These are phyloP conservation scores for Limnephilus lunatus DNA, from an alignment of 2,888 invertebrate species.

Conservation along the genomic window DNA sequence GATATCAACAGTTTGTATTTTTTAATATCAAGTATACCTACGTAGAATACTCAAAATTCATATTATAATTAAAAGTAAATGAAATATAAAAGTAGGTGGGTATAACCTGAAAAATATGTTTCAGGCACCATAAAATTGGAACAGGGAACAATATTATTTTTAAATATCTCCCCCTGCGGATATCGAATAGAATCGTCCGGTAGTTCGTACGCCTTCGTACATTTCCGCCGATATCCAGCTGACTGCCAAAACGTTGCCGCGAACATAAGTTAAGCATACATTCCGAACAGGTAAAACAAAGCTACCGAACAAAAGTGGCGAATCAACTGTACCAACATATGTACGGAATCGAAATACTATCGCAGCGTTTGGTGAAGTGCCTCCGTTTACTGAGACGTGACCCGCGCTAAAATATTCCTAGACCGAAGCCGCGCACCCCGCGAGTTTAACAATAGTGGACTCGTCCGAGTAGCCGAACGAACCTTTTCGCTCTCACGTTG, in stretches of 20 bases:
- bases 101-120: background rate
- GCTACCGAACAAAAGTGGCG: background rate
- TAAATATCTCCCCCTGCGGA: slow-evolving; percentile 8
- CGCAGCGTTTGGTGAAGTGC: background rate
- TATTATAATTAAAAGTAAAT: background rate
- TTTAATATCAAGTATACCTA: too few species aligned
- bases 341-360: background rate
- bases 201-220: slow-evolving; percentile 72
- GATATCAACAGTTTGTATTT: background rate
- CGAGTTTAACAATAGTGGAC: background rate
- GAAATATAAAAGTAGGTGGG: background rate
- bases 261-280: background rate
- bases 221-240: slow-evolving; percentile 75
- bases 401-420: background rate
- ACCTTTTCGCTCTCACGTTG: slow-evolving; percentile 17
- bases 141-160: background rate
- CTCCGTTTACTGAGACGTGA: background rate
- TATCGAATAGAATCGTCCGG: background rate
- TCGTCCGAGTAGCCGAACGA: slow-evolving; percentile 20
- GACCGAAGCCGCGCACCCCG: slow-evolving; percentile 32
- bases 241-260: slow-evolving; percentile 67
- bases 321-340: background rate
- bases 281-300: slow-evolving; percentile 5
- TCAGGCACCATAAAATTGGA: background rate
- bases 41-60: too few species aligned